These are phyloP conservation scores for Uloborus plumipes DNA, from an alignment of 2,888 invertebrate genomes.

Conservation along the genomic window DNA sequence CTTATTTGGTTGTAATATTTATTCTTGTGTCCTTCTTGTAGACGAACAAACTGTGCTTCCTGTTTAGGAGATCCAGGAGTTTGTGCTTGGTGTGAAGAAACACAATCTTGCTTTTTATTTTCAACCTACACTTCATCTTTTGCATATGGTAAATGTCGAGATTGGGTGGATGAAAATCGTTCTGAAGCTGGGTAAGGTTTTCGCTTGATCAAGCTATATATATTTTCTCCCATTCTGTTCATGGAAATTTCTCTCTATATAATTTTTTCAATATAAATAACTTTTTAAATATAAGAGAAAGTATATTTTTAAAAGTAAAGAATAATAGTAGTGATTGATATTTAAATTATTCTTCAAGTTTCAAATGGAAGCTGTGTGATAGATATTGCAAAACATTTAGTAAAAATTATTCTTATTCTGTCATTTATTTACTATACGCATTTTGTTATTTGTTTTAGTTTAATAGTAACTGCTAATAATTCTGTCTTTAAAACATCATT, in stretches of 20 bases:
- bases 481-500: too few species aligned
- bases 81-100: conserved; percentile 96
- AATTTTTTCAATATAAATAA: background rate
- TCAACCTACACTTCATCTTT: conserved; percentile 95
- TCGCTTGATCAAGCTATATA: background rate
- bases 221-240: background rate
- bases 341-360: too few species aligned
- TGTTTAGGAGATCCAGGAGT: conserved; percentile 88
- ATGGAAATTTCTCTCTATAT: background rate
- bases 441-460: too few species aligned
- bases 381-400: too few species aligned
- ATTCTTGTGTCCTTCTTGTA: conserved; percentile 47
- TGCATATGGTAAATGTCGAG: conserved; percentile 91
- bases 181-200: conserved; percentile 33
- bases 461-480: too few species aligned
- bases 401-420: too few species aligned
- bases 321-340: too few species aligned
- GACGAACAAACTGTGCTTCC: conserved; percentile 69
- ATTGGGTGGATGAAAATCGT: conserved; percentile 83
- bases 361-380: too few species aligned
- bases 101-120: conserved; percentile 91
- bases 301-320: too few species aligned
- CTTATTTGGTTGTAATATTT: too few species aligned
- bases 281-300: background rate
- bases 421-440: too few species aligned